Conservation (phyloP, 2,113 vertebrate genomes). For the Triplophysa siluroides region DNA sequence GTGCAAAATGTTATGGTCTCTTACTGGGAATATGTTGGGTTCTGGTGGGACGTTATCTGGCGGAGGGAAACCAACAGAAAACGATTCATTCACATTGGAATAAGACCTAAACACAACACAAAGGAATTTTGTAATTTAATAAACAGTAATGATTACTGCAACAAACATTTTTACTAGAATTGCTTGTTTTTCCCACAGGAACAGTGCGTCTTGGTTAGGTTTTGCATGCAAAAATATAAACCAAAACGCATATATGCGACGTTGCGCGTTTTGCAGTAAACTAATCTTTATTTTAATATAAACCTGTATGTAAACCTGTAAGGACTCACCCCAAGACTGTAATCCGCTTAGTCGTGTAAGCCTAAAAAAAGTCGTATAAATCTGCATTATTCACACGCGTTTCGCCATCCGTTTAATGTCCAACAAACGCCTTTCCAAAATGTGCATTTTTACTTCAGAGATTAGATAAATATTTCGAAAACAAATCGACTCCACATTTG, state of each 20-base stretch:
- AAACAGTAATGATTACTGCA: no score
- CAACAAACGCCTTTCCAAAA: neutral
- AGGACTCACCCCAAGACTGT: neutral
- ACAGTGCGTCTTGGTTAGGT: no score
- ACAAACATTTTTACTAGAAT: no score
- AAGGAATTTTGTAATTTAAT: no score
- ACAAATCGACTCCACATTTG: neutral
- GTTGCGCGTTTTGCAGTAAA: neutral
- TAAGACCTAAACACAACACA: no score
- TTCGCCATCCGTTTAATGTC: neutral
- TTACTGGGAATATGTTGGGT: no score
- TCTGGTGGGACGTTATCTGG: no score
- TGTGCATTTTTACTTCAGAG: neutral
- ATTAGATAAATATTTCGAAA: neutral
- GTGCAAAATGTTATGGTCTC: no score
- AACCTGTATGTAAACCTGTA: neutral
- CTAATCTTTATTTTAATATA: neutral
- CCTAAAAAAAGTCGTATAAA: neutral
- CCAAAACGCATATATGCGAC: neutral
- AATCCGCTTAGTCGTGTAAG: slow-evolving; percentile 1
- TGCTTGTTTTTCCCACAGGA: no score
- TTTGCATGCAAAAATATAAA: no score
- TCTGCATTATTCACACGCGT: slow-evolving; percentile 1
- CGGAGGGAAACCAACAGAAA: no score
- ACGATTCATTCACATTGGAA: no score